Conservation (phyloP, 2,797 vertebrate species). For the Molossus molossus region DNA sequence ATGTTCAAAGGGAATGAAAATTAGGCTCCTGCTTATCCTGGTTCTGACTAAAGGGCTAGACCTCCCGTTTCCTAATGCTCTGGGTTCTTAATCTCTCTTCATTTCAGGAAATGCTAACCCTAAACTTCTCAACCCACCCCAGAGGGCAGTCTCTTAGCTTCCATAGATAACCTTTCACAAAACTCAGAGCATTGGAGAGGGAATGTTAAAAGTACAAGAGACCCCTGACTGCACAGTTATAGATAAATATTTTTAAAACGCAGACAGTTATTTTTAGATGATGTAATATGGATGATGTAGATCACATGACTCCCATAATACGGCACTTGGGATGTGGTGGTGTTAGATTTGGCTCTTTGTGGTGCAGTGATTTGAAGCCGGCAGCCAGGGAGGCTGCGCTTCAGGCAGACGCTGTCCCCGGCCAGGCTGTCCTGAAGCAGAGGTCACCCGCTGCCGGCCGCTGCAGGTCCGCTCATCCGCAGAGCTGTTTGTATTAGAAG, state of each 20-base stretch:
- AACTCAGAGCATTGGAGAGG: background rate
- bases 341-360: background rate
- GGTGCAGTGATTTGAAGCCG: background rate
- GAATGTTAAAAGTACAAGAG: background rate
- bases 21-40: background rate
- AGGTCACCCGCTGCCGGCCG: background rate
- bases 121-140: background rate
- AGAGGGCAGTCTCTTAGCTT: background rate
- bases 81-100: background rate
- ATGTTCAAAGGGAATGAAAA: conserved; percentile 34
- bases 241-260: background rate
- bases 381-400: background rate
- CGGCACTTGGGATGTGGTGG: background rate
- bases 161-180: background rate
- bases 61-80: background rate
- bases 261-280: conserved; percentile 51
- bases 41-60: background rate
- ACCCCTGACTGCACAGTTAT: background rate
- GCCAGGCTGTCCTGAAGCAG: background rate
- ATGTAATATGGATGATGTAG: background rate
- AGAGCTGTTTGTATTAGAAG: background rate
- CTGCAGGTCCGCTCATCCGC: background rate
- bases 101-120: background rate
- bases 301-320: background rate
- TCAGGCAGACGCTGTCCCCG: background rate